These are phyloP conservation scores for Anomalospiza imberbis DNA, from an alignment of 2,797 vertebrate genomes.

Conservation along the genomic window DNA sequence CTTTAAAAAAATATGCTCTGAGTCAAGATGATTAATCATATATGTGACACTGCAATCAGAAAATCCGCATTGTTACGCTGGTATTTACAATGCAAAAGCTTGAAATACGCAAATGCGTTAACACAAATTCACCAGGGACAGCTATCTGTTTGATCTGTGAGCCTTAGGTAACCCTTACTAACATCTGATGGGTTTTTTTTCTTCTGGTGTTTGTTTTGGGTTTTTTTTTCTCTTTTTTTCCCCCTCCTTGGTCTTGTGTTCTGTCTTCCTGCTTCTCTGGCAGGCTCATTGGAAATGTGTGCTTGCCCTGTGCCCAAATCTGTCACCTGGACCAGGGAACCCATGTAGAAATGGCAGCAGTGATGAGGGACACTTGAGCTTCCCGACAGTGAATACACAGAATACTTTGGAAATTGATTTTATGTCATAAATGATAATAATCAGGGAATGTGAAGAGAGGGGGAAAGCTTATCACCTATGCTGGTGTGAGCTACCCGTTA, in stretches of 20 bases:
- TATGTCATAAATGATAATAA: conserved; percentile 15
- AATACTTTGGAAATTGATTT: neutral
- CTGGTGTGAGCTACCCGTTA: neutral
- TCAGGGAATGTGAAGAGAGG: neutral
- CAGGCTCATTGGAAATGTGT: neutral
- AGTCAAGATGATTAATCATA: conserved; percentile 57
- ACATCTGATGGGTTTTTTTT: neutral
- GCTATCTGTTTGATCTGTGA: conserved; percentile 13
- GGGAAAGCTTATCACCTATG: neutral
- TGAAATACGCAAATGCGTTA: conserved; percentile 20
- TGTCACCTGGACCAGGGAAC: neutral
- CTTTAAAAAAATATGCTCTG: conserved; percentile 38
- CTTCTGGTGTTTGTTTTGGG: neutral
- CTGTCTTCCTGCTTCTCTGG: neutral
- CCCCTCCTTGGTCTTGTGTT: neutral
- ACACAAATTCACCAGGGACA: conserved; percentile 40
- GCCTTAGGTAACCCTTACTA: neutral
- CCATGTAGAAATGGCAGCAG: neutral
- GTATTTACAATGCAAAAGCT: conserved; percentile 17
- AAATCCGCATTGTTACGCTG: conserved; percentile 24
- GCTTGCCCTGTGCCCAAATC: neutral
- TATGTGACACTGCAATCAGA: conserved; percentile 20
- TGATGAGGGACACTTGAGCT: neutral
- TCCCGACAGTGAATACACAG: neutral
- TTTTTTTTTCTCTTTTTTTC: accelerated